These are phyloP conservation scores for Disparrhopalites patrizii DNA, from an alignment of 2,888 invertebrate genomes.

Conservation along the genomic window DNA sequence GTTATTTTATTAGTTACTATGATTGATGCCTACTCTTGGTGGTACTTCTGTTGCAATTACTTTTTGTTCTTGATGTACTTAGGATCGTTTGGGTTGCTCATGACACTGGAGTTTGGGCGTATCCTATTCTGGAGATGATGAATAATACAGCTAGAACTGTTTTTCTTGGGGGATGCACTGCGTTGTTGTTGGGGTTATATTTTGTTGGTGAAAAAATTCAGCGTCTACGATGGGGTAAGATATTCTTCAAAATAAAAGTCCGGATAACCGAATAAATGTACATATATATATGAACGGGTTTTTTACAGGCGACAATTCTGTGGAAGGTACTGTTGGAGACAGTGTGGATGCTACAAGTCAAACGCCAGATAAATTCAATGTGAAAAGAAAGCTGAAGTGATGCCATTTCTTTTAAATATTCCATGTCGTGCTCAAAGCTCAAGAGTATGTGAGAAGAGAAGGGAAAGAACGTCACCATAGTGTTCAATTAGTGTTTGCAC, in stretches of 20 bases:
- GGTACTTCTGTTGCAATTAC: neutral
- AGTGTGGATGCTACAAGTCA: too few species aligned
- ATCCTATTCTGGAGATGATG: slow-evolving; percentile 78
- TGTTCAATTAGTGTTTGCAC: too few species aligned
- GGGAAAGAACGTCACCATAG: too few species aligned
- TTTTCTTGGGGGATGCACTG: slow-evolving; percentile 60
- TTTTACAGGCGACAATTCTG: neutral
- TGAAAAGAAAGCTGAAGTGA: too few species aligned
- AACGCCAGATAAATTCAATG: too few species aligned
- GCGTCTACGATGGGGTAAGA: slow-evolving; percentile 68
- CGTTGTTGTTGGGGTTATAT: slow-evolving; percentile 64
- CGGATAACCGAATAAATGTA: too few species aligned
- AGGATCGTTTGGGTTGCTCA: slow-evolving; percentile 69
- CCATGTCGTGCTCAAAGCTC: too few species aligned
- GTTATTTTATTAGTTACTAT: neutral
- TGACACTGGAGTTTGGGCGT: slow-evolving; percentile 81
- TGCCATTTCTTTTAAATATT: too few species aligned
- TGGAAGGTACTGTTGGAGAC: too few species aligned
- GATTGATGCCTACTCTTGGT: neutral
- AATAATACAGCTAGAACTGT: slow-evolving; percentile 66
- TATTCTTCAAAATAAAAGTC: too few species aligned
- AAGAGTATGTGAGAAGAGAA: too few species aligned
- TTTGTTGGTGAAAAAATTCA: slow-evolving; percentile 69
- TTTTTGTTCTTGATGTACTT: slow-evolving; percentile 44
- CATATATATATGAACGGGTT: too few species aligned